Evolutionary conservation across 92 coral and sea anemone genomes (phyloP).

Genomic region (Chrysogorgia sp.): DNA sequence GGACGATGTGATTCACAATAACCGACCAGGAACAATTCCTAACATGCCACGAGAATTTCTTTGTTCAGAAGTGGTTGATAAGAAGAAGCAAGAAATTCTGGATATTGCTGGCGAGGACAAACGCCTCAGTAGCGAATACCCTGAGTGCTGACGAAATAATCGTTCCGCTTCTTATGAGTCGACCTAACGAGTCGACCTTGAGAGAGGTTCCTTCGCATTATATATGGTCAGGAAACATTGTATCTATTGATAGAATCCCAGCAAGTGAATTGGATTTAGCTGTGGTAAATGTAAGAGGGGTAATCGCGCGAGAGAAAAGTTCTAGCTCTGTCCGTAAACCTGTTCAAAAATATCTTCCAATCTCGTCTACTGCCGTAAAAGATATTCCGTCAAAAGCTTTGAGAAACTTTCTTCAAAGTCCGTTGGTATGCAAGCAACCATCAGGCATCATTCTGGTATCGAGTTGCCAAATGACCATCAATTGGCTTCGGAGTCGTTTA

Average conservation of each 20-base stretch:
- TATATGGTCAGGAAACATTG: not conserved
- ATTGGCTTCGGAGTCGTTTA: conserved; percentile 9
- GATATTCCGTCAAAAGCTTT: not conserved
- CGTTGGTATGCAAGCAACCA: not conserved
- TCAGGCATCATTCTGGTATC: not conserved
- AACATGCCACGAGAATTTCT: not conserved
- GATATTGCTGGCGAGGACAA: conserved; percentile 1
- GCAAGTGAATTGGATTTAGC: not conserved
- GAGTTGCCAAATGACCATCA: not conserved
- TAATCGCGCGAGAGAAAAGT: not conserved
- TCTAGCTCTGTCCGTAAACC: not conserved
- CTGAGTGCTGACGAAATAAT: not conserved
- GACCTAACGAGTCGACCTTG: not conserved
- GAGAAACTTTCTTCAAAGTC: conserved; percentile 2
- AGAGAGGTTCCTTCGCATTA: not conserved
- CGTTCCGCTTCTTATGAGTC: not conserved
- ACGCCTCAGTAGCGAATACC: not conserved
- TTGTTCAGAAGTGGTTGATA: not conserved
- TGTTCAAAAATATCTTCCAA: not conserved
- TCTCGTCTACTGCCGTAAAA: not conserved
- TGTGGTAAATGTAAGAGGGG: not conserved
- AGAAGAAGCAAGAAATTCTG: not conserved
- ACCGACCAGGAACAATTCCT: not conserved
- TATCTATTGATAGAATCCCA: not conserved
- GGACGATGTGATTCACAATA: not conserved